Percentiles rank a stretch among this genome's conserved stretches.
These are phyloP conservation scores for Cydia pomonella DNA, from an alignment of 1,140 invertebrate genomes.

Conservation along the genomic window DNA sequence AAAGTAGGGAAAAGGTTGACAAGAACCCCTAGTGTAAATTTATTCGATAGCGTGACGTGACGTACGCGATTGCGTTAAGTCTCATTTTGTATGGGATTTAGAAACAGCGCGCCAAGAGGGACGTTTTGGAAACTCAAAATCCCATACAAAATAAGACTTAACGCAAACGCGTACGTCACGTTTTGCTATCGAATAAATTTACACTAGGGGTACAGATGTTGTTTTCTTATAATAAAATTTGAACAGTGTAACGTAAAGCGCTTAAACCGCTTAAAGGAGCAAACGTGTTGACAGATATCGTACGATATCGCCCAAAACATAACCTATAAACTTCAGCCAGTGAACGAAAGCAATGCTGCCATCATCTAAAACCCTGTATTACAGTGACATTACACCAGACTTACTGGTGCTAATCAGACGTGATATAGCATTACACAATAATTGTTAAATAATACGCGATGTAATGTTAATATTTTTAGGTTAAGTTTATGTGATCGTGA, in stretches of 20 bases:
- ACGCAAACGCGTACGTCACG: too few species aligned
- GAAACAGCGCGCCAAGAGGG: too few species aligned
- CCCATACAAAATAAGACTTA: too few species aligned
- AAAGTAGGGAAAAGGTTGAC: too few species aligned
- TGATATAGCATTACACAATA: conserved; percentile 2
- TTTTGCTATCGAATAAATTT: too few species aligned
- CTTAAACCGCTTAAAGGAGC: background rate
- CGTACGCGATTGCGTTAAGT: too few species aligned
- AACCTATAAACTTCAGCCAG: conserved; percentile 26
- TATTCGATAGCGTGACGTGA: too few species aligned
- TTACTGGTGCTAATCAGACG: background rate
- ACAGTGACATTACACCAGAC: background rate
- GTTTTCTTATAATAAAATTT: too few species aligned
- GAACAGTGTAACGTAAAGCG: background rate
- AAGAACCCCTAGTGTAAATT: too few species aligned
- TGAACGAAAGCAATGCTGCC: conserved; percentile 16
- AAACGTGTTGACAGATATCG: background rate
- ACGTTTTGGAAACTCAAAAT: too few species aligned
- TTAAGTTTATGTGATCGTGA: conserved; percentile 15
- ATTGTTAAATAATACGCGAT: background rate
- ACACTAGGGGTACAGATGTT: too few species aligned
- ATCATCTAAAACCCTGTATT: conserved; percentile 13
- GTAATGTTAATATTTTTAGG: background rate
- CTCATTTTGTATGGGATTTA: too few species aligned
- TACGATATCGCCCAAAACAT: conserved; percentile 29